These are phyloP conservation scores for Ichneumoninae sp. DNA, from an alignment of 2,888 invertebrate species.

Conservation along the genomic window DNA sequence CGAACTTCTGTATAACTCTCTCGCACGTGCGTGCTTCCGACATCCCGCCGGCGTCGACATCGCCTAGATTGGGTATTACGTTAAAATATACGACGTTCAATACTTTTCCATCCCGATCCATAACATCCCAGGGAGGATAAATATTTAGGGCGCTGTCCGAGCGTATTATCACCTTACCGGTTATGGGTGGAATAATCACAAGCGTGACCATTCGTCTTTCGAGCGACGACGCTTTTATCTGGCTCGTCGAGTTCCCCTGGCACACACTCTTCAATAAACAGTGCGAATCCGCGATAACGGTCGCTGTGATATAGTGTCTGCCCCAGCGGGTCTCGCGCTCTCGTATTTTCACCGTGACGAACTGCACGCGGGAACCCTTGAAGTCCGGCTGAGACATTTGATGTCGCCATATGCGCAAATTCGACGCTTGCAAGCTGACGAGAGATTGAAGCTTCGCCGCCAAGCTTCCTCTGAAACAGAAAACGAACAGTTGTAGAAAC, in stretches of 20 bases:
- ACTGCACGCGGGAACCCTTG: conserved; percentile 62
- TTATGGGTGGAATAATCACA: conserved; percentile 75
- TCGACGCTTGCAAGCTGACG: conserved; percentile 72
- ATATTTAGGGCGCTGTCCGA: conserved; percentile 71
- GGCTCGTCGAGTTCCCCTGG: neutral
- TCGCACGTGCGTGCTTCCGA: neutral
- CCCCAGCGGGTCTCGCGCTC: conserved; percentile 65
- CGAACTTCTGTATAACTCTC: conserved; percentile 68
- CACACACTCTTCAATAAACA: conserved; percentile 68
- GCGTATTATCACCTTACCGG: conserved; percentile 70
- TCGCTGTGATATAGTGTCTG: conserved; percentile 73
- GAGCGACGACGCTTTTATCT: neutral
- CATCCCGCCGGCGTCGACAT: neutral
- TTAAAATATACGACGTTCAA: conserved; percentile 74
- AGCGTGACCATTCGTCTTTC: conserved; percentile 64
- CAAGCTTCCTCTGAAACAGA: conserved; percentile 74
- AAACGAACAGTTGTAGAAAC: neutral
- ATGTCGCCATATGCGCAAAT: conserved; percentile 78
- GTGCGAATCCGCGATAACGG: conserved; percentile 72
- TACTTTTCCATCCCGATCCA: conserved; percentile 68
- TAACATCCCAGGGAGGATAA: conserved; percentile 77
- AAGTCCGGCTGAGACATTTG: conserved; percentile 70
- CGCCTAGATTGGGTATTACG: conserved; percentile 46
- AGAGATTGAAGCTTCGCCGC: conserved; percentile 72
- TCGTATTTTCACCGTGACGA: conserved; percentile 70